Evolutionary conservation across 2,888 invertebrate genomes (phyloP).

Genomic region (Anthoptus insignis): DNA sequence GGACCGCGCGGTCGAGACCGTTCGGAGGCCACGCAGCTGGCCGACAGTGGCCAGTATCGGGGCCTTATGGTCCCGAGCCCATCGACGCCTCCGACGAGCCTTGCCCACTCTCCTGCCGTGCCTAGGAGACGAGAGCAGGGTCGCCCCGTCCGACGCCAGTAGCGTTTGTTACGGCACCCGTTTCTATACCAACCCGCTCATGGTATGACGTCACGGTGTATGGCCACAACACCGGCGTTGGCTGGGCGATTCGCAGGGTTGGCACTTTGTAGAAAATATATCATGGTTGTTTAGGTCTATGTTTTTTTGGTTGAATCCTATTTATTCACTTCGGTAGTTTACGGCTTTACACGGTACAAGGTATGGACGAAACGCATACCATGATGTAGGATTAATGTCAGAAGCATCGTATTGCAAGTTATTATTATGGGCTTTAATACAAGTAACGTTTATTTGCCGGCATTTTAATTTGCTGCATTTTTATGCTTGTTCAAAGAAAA

Average conservation of each 20-base stretch:
- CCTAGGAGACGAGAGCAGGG: constrained; percentile 66
- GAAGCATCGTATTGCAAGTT: neutral
- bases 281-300: constrained; percentile 11
- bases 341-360: constrained; percentile 5
- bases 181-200: constrained; percentile 74
- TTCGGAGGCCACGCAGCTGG: constrained; percentile 50
- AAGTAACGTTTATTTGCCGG: neutral
- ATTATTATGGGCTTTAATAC: too few relatives aligned
- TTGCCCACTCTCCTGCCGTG: constrained; percentile 62
- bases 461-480: neutral
- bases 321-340: constrained; percentile 8
- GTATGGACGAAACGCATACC: neutral
- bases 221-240: constrained; percentile 27
- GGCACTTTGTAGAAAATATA: constrained; percentile 3
- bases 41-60: constrained; percentile 43
- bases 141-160: constrained; percentile 69
- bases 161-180: constrained; percentile 68
- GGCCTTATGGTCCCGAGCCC: constrained; percentile 57
- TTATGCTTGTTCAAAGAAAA: neutral
- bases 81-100: constrained; percentile 59
- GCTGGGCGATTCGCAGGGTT: constrained; percentile 50
- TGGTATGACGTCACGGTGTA: constrained; percentile 71
- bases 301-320: too few relatives aligned
- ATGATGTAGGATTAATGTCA: neutral
- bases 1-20: constrained; percentile 55